Base-by-base conservation (phyloP, 1,140 invertebrate species). In the Listronotus bonariensis region DNA sequence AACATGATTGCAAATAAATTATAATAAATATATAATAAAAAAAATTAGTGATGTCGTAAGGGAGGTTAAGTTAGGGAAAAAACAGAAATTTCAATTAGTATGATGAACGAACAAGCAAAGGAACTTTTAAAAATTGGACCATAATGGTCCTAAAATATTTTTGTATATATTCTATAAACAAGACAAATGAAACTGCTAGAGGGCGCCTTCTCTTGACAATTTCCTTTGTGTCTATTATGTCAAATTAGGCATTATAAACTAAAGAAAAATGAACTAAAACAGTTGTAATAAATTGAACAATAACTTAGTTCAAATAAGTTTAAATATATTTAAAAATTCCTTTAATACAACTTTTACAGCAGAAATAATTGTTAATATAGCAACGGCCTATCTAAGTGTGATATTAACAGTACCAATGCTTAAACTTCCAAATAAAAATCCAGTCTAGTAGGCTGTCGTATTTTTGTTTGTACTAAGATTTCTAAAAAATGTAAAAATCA, bases 51-150 rank as follows among this genome's bases (percentile, higher is more conserved):
- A 62, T 32, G 31, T 31, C 32, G 26, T 45, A 36, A 34, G 26
- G 51, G 31, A 46, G 41, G 52, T 65, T 52, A 58, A 65, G 34
- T 57, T 10, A 8, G 49, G 49, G 56, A 31, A 60, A 45, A 52
- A 65, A 68, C 38, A 70, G 51, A 63, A 60, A 61, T 66, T 65
- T 56, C 46, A 52, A 73, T 73, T 73, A 73, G 69, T 73, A 65
- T 17, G 34, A 56, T 65, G 65, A 56, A 43, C 41, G 34, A 69
- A 73, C 63, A 63, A 52, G 56, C 42, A 42, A 32, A 32, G 38
- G 17, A 14, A 55, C 11, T 46, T 54, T 36, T 12, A 54, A 54
- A 54, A 48, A 14, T 20, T 26, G 7, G 20, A 6, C 45, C 10
- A 48, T 38, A 41, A 18, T 38, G 6, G 31, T 15, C n/a, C n/a